Percentiles rank a stretch among this genome's conserved stretches.
Conservation (phyloP, 2,888 invertebrate genomes). For the Drosophila atroscutellata region DNA sequence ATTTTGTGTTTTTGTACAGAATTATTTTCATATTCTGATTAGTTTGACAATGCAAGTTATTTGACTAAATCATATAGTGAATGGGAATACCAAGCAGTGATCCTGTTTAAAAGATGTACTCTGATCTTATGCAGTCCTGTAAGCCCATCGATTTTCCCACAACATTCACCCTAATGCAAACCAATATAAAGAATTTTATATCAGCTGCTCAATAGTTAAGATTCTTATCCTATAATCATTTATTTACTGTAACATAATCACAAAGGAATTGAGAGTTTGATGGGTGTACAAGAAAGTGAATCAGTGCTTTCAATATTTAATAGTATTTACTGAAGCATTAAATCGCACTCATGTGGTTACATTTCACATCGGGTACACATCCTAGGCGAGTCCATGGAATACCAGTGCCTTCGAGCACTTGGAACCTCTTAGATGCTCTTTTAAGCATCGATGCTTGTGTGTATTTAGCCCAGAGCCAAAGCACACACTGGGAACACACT, state of each 20-base stretch:
- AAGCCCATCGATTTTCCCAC: neutral
- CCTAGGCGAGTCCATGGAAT: constrained; percentile 14
- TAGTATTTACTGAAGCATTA: constrained; percentile 22
- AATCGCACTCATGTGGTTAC: constrained; percentile 32
- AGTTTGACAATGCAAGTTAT: no score
- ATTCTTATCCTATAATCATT: neutral
- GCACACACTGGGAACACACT: neutral
- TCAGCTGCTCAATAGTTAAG: neutral
- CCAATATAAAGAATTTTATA: neutral
- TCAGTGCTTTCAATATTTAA: constrained; percentile 6
- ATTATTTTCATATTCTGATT: neutral
- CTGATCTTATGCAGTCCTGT: neutral
- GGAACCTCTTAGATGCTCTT: constrained; percentile 28
- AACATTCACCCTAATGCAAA: neutral
- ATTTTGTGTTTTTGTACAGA: neutral
- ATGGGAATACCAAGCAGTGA: neutral
- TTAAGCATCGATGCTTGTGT: constrained; percentile 11
- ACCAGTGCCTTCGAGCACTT: constrained; percentile 11
- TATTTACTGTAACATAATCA: neutral
- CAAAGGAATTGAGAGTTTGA: neutral
- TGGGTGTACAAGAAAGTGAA: neutral
- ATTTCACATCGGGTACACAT: constrained; percentile 1
- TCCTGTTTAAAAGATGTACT: neutral
- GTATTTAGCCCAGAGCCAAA: constrained; percentile 2
- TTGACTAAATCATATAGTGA: fast-evolving